These are phyloP conservation scores for Aspidiotus rigidus DNA, from an alignment of 2,888 invertebrate species.

Conservation along the genomic window DNA sequence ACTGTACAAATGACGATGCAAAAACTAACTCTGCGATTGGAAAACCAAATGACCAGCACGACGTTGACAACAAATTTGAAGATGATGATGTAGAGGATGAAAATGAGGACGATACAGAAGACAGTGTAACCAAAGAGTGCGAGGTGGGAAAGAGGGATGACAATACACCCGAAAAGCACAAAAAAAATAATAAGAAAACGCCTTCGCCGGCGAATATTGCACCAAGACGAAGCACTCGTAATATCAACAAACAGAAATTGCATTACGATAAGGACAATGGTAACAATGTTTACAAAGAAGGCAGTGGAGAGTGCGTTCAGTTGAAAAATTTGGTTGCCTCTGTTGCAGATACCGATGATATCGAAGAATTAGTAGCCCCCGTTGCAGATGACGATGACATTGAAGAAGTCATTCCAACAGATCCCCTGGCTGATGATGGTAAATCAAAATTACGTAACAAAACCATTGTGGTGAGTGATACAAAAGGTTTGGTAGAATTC, in stretches of 20 bases:
- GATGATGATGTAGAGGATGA: too few species aligned
- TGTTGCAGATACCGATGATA: slow-evolving; percentile 49
- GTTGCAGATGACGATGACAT: slow-evolving; percentile 51
- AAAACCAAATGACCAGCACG: too few species aligned
- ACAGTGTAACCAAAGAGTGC: too few species aligned
- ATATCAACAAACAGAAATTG: slow-evolving; percentile 50
- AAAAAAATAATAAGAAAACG: slow-evolving; percentile 36
- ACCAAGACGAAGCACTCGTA: slow-evolving; percentile 49
- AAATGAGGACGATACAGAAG: too few species aligned
- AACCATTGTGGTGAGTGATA: slow-evolving; percentile 60
- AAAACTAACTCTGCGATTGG: too few species aligned
- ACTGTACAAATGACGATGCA: too few species aligned
- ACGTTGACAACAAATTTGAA: too few species aligned
- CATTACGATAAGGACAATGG: slow-evolving; percentile 42
- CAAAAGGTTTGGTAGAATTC: slow-evolving; percentile 60
- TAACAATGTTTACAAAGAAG: slow-evolving; percentile 25
- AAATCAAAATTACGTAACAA: slow-evolving; percentile 44
- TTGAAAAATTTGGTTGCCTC: slow-evolving; percentile 45
- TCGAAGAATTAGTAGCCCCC: slow-evolving; percentile 53
- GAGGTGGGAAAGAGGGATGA: slow-evolving; percentile 16
- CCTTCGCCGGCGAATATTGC: slow-evolving; percentile 42
- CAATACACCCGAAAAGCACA: slow-evolving; percentile 41
- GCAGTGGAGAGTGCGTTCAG: slow-evolving; percentile 40
- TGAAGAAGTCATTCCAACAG: slow-evolving; percentile 54
- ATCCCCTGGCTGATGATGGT: slow-evolving; percentile 47